A percentile compares a stretch with the other conserved stretches of the same genome.
Evolutionary conservation across 2,797 vertebrate species (phyloP).

Genomic region (Sebastes trivittatus): DNA sequence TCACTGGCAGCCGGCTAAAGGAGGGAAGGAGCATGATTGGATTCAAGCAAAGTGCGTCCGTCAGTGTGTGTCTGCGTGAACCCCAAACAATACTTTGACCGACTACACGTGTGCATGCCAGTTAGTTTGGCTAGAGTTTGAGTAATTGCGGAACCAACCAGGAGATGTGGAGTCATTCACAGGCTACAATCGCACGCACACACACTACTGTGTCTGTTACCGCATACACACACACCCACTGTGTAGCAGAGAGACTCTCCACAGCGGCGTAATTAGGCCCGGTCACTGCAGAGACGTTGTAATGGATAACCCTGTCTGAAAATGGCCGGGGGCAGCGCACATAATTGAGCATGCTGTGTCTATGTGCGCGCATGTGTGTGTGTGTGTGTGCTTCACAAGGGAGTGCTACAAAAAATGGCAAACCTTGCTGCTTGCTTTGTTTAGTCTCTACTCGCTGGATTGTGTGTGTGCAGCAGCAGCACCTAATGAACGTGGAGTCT

Average conservation of each 20-base stretch:
- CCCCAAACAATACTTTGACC: constrained; percentile 38
- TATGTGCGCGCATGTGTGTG: background rate
- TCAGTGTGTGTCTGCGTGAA: background rate
- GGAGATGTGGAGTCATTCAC: constrained; percentile 42
- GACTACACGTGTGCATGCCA: constrained; percentile 9
- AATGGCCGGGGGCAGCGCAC: constrained; percentile 53
- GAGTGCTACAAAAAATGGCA: constrained; percentile 34
- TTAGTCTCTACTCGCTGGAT: constrained; percentile 8
- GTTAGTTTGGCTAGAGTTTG: constrained; percentile 55
- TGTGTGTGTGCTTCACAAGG: constrained; percentile 18
- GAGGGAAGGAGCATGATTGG: constrained; percentile 27
- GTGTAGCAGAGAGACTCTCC: constrained; percentile 60
- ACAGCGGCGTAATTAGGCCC: constrained; percentile 67
- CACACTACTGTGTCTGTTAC: background rate
- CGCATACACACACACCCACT: constrained; percentile 30
- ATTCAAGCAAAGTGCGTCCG: constrained; percentile 13
- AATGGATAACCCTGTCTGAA: constrained; percentile 72
- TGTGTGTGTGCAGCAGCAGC: background rate
- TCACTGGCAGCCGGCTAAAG: constrained; percentile 37
- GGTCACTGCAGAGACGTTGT: constrained; percentile 66
- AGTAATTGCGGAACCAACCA: constrained; percentile 48
- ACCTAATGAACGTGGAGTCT: constrained; percentile 8
- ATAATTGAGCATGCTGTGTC: constrained; percentile 52
- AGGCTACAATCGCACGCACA: constrained; percentile 18
- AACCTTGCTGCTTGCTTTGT: constrained; percentile 30